These are phyloP conservation scores for Meliscaeva auricollis DNA, from an alignment of 2,888 invertebrate genomes.

Conservation along the genomic window DNA sequence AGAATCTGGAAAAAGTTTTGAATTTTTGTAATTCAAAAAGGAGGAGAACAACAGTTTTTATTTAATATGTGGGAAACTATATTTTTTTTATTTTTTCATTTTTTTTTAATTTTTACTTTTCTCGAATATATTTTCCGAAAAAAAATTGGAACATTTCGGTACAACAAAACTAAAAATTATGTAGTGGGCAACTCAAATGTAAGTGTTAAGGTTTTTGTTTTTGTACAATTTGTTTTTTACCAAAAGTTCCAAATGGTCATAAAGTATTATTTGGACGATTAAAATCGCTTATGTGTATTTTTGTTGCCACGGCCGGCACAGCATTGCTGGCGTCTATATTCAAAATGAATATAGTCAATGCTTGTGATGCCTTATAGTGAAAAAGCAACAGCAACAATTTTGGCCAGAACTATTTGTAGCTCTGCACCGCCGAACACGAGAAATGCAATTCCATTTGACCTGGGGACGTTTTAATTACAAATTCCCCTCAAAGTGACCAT, in stretches of 20 bases:
- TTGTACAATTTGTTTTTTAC: background rate
- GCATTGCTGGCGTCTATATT: background rate
- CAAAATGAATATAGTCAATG: background rate
- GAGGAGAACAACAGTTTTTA: too few relatives aligned
- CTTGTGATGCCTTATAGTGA: background rate
- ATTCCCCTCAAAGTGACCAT: conserved; percentile 77
- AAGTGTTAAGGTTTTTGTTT: background rate
- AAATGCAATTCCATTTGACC: conserved; percentile 76
- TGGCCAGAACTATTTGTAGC: conserved; percentile 57
- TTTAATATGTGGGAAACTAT: too few relatives aligned
- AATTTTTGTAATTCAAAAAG: too few relatives aligned
- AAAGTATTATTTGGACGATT: conserved; percentile 68
- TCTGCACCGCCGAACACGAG: conserved; percentile 71
- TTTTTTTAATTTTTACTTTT: too few relatives aligned
- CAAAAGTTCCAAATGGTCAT: conserved; percentile 34
- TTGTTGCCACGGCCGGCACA: background rate
- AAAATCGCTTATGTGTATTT: conserved; percentile 47
- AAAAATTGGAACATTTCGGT: too few relatives aligned
- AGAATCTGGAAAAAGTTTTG: too few relatives aligned
- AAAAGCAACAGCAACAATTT: conserved; percentile 34
- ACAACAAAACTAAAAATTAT: too few relatives aligned
- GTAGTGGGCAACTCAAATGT: too few relatives aligned
- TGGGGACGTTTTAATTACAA: conserved; percentile 77
- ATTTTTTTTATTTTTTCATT: too few relatives aligned
- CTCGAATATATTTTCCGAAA: too few relatives aligned